phyloP scores from a whole-genome alignment of 2,113 vertebrate genomes.

The Syngnathus typhle region DNA sequence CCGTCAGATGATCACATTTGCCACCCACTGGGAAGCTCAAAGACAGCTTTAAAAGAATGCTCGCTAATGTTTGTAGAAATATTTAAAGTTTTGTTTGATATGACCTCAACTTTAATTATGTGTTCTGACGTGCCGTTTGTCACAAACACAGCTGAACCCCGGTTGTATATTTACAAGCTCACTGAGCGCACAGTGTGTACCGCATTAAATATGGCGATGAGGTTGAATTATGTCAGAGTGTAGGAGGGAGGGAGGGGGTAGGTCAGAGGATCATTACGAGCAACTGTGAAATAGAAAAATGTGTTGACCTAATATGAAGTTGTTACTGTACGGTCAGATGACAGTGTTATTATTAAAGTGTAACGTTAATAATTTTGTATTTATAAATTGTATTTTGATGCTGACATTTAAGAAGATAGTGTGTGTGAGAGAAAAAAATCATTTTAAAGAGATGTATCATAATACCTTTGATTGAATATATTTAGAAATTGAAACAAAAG shows the following conservation, averaged over 20 bases:
- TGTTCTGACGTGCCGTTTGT: constrained; percentile 1
- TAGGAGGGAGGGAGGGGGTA: not conserved
- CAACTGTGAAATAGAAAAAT: constrained; percentile 15
- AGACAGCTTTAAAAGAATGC: constrained; percentile 37
- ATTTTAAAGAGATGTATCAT: no score
- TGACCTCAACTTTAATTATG: constrained; percentile 28
- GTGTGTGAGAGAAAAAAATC: no score
- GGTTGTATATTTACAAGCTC: constrained; percentile 2
- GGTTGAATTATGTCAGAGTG: constrained; percentile 6
- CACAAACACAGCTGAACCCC: constrained; percentile 5
- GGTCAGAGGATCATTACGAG: constrained; percentile 9
- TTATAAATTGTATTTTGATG: constrained; percentile 16
- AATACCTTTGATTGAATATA: no score
- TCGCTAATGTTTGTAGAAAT: constrained; percentile 17
- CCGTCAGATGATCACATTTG: constrained; percentile 33
- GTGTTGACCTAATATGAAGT: constrained; percentile 15
- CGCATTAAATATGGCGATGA: not conserved
- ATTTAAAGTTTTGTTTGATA: constrained; percentile 24
- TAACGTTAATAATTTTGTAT: not conserved
- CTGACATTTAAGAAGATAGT: not conserved
- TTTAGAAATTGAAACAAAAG: no score
- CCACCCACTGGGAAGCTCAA: constrained; percentile 29
- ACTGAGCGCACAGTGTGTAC: not conserved
- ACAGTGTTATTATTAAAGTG: constrained; percentile 25
- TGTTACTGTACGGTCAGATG: constrained; percentile 7